phyloP scores from a whole-genome alignment of 2,888 invertebrate genomes.

The Cephus pygmeus region DNA sequence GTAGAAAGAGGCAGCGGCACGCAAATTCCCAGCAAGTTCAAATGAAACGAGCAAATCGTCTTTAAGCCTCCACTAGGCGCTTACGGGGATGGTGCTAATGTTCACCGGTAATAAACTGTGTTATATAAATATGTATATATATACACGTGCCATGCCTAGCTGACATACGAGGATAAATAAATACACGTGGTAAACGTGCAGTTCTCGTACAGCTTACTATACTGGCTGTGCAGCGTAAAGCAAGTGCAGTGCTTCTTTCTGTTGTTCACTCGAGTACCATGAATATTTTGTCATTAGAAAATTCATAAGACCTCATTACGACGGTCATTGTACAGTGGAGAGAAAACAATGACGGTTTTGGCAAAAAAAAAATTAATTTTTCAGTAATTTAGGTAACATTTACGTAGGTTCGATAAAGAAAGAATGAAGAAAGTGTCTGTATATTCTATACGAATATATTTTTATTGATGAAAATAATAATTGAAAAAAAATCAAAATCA shows the following conservation, averaged over 20 bases:
- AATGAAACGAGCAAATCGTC: conserved; percentile 1
- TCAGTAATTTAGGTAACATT: background rate
- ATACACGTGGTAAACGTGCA: conserved; percentile 4
- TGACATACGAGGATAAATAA: conserved; percentile 10
- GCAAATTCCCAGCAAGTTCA: background rate
- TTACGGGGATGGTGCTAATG: background rate
- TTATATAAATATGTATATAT: background rate
- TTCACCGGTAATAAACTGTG: conserved; percentile 1
- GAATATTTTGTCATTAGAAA: background rate
- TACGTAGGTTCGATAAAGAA: too few species aligned
- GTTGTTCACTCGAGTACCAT: background rate
- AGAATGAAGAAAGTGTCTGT: too few species aligned
- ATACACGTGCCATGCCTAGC: background rate
- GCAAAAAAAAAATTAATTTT: background rate
- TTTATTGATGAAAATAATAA: too few species aligned
- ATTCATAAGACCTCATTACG: background rate
- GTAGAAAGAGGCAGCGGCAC: background rate
- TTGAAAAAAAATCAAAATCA: too few species aligned
- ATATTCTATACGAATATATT: too few species aligned
- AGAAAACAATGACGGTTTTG: background rate
- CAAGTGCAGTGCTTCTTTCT: background rate
- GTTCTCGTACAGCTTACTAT: background rate
- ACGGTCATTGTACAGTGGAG: background rate
- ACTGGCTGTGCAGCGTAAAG: background rate
- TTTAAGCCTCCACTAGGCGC: background rate